Percentiles rank a stretch among this genome's conserved stretches.
Conservation (phyloP, 2,113 vertebrate species). For the Sylvietta virens region DNA sequence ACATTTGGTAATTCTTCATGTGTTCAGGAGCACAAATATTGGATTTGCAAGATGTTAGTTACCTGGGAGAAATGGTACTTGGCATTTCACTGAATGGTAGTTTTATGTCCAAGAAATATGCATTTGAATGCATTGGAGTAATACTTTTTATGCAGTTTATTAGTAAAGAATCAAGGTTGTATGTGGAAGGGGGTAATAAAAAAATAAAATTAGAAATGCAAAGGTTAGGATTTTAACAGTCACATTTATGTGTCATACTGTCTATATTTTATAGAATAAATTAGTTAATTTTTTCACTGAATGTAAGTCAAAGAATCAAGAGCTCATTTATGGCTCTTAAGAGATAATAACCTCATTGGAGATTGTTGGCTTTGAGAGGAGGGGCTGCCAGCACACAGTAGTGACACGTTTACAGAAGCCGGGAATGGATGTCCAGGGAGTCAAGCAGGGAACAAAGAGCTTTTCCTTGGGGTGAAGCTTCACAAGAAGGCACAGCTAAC, state of each 20-base stretch:
- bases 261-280: background rate
- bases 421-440: background rate
- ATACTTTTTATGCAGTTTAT: background rate
- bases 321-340: background rate
- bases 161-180: background rate
- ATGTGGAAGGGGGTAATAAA: background rate
- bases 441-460: background rate
- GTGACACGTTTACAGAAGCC: background rate
- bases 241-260: background rate
- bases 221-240: constrained; percentile 6
- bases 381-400: background rate
- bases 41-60: constrained; percentile 29
- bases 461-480: background rate
- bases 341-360: background rate
- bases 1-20: background rate
- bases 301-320: constrained; percentile 3
- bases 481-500: background rate
- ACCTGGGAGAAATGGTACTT: constrained; percentile 7
- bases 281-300: background rate
- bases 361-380: background rate
- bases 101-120: constrained; percentile 17
- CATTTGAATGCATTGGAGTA: background rate
- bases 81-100: background rate
- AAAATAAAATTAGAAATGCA: background rate
- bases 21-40: constrained; percentile 22